Evolutionary conservation across 2,888 invertebrate genomes (phyloP), one percentile per base, ranked within the genome.

Genomic region (Drosophila hamatofila): DNA sequence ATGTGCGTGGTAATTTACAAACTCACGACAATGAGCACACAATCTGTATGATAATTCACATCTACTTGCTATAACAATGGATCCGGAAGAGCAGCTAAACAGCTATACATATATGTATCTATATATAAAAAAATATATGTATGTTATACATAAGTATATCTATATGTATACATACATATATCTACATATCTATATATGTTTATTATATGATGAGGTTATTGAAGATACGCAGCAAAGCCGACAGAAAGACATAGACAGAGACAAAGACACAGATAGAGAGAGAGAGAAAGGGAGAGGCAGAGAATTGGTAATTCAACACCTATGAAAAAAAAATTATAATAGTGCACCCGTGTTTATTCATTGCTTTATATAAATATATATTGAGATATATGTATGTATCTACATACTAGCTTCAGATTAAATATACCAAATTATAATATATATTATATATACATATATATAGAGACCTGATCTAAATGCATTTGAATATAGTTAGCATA

Each of bases 41-140:
- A 49, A 85, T 83, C 73, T 83, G 79, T 88, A 88, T 66, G 74
- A 88, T 88, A 88, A 88, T 88, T 84, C 82, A 83, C 83, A 85
- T 88, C 78, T 88, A 87, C 80, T 88, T 88, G 80, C 71, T 66
- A 88, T 83, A 88, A 84, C 89, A 84, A 88, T 88, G 79, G 87
- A 69, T 76, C 81, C 87, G 84, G 84, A 87, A 84, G 87, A 88
- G 80, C 83, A 75, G 64, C 59, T 56, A 49, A 60, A 35, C 12
- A 67, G 63, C 42, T 16, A 18, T 27, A 42, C 5, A 3, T 39
- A n/a, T 12, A 55, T 37, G 27, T 7, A 11, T 39, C 12, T 33
- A 37, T 12, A 7, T 25, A 3, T 8, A 3, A 23, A 23, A 14
- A 2, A 7, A 21, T 18, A 46, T n/a, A 21, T 41, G 9, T 30